phyloP scores from a whole-genome alignment of 1,140 invertebrate species.

The Homalodisca vitripennis region DNA sequence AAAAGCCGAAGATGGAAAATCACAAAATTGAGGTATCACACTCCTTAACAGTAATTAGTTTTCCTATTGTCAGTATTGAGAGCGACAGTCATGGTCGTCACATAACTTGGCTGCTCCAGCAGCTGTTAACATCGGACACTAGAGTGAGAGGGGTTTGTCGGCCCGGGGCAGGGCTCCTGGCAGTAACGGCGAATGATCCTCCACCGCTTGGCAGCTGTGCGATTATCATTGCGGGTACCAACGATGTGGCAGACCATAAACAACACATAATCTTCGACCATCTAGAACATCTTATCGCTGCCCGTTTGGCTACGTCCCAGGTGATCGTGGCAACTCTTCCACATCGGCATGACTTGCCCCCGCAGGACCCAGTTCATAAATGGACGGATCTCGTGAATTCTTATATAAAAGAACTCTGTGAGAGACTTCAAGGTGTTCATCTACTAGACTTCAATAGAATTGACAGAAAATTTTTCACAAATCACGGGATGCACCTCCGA shows the following conservation, averaged over 20 bases:
- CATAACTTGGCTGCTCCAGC: neutral
- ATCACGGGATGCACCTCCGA: neutral
- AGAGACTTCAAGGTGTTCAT: neutral
- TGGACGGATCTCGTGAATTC: neutral
- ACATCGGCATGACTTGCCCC: neutral
- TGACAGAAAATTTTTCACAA: neutral
- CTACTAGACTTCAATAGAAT: neutral
- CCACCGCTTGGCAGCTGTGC: neutral
- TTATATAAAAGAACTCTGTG: neutral
- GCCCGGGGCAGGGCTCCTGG: neutral
- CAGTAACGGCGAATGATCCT: neutral
- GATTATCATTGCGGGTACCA: neutral
- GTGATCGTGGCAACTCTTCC: neutral
- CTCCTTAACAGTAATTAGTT: neutral
- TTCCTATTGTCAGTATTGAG: neutral
- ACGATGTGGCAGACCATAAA: neutral
- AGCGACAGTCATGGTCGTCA: neutral
- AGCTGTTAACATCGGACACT: neutral
- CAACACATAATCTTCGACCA: neutral
- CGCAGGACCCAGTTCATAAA: neutral
- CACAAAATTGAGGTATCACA: too few relatives aligned
- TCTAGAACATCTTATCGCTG: neutral
- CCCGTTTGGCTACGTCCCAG: neutral
- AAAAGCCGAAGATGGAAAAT: too few relatives aligned
- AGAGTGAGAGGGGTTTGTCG: neutral